Conservation (phyloP, 2,113 vertebrate species). For the Ictalurus furcatus region DNA sequence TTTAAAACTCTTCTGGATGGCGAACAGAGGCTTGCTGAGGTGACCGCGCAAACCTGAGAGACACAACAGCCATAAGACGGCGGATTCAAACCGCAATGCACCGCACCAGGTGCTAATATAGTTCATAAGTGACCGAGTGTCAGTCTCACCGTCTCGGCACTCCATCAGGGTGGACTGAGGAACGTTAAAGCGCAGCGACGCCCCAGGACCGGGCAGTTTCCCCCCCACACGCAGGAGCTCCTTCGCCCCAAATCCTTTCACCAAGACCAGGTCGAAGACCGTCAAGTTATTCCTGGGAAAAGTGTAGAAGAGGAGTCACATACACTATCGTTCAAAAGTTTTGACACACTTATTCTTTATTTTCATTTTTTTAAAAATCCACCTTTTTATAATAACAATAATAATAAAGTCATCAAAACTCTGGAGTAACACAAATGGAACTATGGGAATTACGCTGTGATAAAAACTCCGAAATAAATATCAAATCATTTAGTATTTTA, state of each 20-base stretch:
- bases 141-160: constrained; percentile 87
- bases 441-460: too few relatives aligned
- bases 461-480: too few relatives aligned
- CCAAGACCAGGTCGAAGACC: constrained; percentile 83
- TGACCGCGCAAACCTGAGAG: constrained; percentile 78
- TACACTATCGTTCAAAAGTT: too few relatives aligned
- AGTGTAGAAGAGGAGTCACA: background rate
- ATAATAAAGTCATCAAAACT: too few relatives aligned
- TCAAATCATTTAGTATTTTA: too few relatives aligned
- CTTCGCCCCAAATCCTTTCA: constrained; percentile 89
- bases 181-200: constrained; percentile 93
- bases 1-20: constrained; percentile 94
- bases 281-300: constrained; percentile 92
- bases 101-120: background rate
- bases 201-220: constrained; percentile 85
- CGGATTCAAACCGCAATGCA: background rate
- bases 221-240: constrained; percentile 91
- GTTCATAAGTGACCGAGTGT: background rate
- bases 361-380: too few relatives aligned
- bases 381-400: too few relatives aligned
- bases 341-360: too few relatives aligned
- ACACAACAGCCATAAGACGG: background rate
- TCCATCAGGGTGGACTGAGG: constrained; percentile 96
- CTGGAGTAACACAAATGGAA: too few relatives aligned
- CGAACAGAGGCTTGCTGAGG: constrained; percentile 85